phyloP scores from a whole-genome alignment of 2,888 invertebrate species.

The Dolichopus griseipennis region DNA sequence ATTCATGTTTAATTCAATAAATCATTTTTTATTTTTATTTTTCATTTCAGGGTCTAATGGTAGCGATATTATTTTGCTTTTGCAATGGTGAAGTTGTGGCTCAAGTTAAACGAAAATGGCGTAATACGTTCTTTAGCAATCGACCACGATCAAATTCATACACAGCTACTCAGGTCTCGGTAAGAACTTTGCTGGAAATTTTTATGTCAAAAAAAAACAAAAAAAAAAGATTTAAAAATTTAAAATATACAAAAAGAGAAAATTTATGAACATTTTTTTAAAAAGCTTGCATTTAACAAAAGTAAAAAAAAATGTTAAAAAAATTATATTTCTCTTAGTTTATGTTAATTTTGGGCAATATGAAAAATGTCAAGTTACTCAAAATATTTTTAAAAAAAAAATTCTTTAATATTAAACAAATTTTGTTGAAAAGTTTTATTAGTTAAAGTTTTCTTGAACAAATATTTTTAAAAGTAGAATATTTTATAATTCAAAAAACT shows the following conservation, averaged over 20 bases:
- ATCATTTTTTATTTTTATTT: constrained; percentile 9
- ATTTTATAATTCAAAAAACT: too few relatives aligned
- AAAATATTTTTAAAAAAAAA: too few relatives aligned
- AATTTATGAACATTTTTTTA: not conserved
- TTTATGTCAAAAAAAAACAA: constrained; percentile 5
- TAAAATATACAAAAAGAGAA: not conserved
- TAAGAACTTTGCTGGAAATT: constrained; percentile 48
- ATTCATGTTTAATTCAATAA: too few relatives aligned
- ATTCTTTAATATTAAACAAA: too few relatives aligned
- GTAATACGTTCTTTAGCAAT: constrained; percentile 54
- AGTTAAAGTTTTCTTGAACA: too few relatives aligned
- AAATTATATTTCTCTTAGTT: not conserved
- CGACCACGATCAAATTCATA: constrained; percentile 74
- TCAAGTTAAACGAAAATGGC: constrained; percentile 75
- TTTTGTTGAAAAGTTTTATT: too few relatives aligned
- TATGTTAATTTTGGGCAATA: too few relatives aligned
- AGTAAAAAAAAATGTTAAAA: not conserved
- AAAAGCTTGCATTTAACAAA: not conserved
- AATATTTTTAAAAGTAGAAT: too few relatives aligned
- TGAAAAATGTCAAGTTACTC: too few relatives aligned
- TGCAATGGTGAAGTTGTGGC: constrained; percentile 91
- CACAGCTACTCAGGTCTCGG: constrained; percentile 80
- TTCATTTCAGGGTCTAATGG: constrained; percentile 72
- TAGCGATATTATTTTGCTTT: constrained; percentile 86
- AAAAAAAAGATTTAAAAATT: not conserved